Evolutionary conservation across 1,140 invertebrate genomes (phyloP), one percentile per base, ranked within the genome.

Genomic region (Drosophila varians): DNA sequence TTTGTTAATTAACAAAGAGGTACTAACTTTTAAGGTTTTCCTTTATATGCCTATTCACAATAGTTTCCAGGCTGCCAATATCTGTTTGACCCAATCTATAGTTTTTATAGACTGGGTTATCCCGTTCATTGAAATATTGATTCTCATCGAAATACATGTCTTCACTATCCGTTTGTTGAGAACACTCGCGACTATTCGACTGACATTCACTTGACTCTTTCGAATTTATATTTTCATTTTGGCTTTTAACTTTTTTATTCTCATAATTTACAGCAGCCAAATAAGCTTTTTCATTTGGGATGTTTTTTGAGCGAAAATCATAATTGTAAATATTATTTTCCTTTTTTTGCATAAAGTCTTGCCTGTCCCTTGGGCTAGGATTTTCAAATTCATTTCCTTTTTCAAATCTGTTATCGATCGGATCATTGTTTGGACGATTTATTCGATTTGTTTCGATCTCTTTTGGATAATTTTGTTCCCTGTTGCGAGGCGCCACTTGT

Each of bases 1-100:
- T 11, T 6, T 26, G 0, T 7, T 5, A 25, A 11, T 14, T 0
- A 1, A 14, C 26, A 7, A 7, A 0, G 8, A 14, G 1, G 11
- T 1, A 46, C 60, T 46, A 4, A 60, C 60, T 36, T 6, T 25
- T 0, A 7, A 62, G 28, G 12, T n/a, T 46, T 7, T 62, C 21
- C 0, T 23, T 26, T 21, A 58, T 8, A n/a, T 62, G 40, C 2
- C 38, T 11, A 12, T 9, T 62, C 7, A 36, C 9, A 26, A 62
- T 46, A 9, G 7, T 23, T n/a, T 58, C 8, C 7, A 57, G 9
- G 16, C 16, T 54, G 4, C 4, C 38, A 12, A 26, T 26, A 11
- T 26, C 16, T 21, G 14, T 0, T 21, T 34, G 28, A 3, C 3
- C 0, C n/a, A 42, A 36, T 0, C 9, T n/a, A 3, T 31, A 11